These are phyloP conservation scores for Cinara cedri DNA, from an alignment of 2,888 invertebrate genomes.

Conservation along the genomic window DNA sequence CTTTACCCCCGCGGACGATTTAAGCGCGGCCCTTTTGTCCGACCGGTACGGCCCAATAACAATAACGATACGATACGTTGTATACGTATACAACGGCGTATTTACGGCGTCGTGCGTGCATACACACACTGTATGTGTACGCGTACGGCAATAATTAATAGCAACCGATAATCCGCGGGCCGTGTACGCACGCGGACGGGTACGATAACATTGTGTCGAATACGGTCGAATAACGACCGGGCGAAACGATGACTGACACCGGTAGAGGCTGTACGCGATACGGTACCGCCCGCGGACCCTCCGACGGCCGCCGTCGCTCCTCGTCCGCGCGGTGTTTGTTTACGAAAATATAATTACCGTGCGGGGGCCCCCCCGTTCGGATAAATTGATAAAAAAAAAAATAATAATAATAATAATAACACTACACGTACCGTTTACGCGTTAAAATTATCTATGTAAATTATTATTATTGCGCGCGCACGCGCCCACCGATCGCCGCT, in stretches of 20 bases:
- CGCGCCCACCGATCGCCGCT: background rate
- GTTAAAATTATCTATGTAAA: constrained; percentile 15
- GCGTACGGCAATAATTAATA: constrained; percentile 25
- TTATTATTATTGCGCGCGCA: background rate
- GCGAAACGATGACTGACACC: background rate
- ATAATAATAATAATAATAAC: background rate
- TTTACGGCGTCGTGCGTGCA: background rate
- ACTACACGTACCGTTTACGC: background rate
- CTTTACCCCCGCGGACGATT: background rate
- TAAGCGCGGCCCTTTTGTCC: constrained; percentile 23
- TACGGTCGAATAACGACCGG: background rate
- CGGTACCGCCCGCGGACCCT: background rate
- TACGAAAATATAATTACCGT: constrained; percentile 28
- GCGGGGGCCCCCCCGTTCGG: background rate
- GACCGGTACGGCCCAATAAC: constrained; percentile 47
- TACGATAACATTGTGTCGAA: constrained; percentile 3
- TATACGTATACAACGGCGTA: no score
- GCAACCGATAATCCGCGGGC: constrained; percentile 33
- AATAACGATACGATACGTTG: no score
- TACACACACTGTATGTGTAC: background rate
- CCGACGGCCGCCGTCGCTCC: background rate
- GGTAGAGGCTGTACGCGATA: no score
- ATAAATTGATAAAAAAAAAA: constrained; percentile 17
- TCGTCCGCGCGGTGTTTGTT: constrained; percentile 18
- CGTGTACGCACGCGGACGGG: background rate